Evolutionary conservation across 2,113 vertebrate species (phyloP).

Genomic region (Scomber scombrus): DNA sequence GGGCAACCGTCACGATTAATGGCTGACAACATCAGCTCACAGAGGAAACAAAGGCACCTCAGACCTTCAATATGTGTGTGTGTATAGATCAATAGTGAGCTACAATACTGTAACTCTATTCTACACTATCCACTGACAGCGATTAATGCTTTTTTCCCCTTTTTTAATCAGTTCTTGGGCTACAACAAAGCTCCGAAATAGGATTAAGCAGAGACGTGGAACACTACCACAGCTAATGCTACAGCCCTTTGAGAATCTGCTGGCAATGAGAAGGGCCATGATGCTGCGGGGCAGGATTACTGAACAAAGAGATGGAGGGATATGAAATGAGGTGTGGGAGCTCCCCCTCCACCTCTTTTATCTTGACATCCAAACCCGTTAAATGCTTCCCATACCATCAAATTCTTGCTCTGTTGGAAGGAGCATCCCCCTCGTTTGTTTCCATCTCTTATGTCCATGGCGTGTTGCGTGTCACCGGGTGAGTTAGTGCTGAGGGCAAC

Average conservation of each 20-base stretch:
- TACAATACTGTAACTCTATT: conserved; percentile 33
- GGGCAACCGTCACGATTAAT: conserved; percentile 46
- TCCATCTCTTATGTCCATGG: conserved; percentile 29
- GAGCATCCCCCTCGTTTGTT: conserved; percentile 7
- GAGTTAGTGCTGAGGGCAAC: conserved; percentile 40
- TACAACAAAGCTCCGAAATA: conserved; percentile 71
- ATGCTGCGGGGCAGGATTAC: conserved; percentile 75
- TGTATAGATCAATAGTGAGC: conserved; percentile 41
- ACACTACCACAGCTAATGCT: conserved; percentile 61
- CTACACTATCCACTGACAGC: conserved; percentile 38
- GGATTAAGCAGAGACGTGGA: conserved; percentile 75
- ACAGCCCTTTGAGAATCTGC: conserved; percentile 67
- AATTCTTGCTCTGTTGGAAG: background rate
- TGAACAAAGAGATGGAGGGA: conserved; percentile 77
- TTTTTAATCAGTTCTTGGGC: conserved; percentile 42
- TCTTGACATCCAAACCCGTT: conserved; percentile 55
- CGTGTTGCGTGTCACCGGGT: conserved; percentile 31
- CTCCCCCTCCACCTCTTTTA: conserved; percentile 37
- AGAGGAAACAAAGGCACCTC: conserved; percentile 24
- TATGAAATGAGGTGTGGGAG: conserved; percentile 59
- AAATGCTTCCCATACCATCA: conserved; percentile 43
- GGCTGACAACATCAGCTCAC: conserved; percentile 29
- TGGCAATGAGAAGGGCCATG: conserved; percentile 59
- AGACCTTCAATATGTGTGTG: conserved; percentile 3
- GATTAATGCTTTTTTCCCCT: conserved; percentile 60